These are phyloP conservation scores for Labrus mixtus DNA, from an alignment of 2,113 vertebrate genomes.

Conservation along the genomic window DNA sequence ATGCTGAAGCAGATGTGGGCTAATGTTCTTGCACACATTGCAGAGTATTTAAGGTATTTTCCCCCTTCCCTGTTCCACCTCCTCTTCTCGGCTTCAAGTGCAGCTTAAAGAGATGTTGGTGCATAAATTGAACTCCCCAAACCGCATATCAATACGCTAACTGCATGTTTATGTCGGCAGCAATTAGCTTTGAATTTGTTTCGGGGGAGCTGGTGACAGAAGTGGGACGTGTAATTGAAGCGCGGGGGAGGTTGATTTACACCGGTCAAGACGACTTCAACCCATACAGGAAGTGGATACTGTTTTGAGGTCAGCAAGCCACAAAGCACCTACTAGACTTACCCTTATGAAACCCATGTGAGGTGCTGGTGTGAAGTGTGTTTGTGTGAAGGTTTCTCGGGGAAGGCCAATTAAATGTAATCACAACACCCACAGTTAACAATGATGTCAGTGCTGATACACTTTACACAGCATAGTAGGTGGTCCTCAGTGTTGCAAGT, in stretches of 20 bases:
- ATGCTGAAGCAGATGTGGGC: slow-evolving; percentile 52
- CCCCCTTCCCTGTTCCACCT: slow-evolving; percentile 44
- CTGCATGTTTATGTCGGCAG: slow-evolving; percentile 69
- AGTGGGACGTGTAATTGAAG: slow-evolving; percentile 63
- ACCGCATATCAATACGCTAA: slow-evolving; percentile 71
- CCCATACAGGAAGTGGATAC: slow-evolving; percentile 71
- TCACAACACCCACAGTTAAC: slow-evolving; percentile 62
- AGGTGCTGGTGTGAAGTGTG: slow-evolving; percentile 43
- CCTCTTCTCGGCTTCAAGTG: slow-evolving; percentile 54
- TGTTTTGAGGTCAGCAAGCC: slow-evolving; percentile 71
- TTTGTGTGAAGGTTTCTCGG: slow-evolving; percentile 29
- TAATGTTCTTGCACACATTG: slow-evolving; percentile 52
- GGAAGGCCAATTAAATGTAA: slow-evolving; percentile 65
- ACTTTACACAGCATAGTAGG: slow-evolving; percentile 51
- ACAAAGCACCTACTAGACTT: slow-evolving; percentile 62
- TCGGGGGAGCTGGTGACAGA: slow-evolving; percentile 55
- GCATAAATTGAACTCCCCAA: slow-evolving; percentile 63
- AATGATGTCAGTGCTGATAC: slow-evolving; percentile 41
- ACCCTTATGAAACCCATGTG: slow-evolving; percentile 64
- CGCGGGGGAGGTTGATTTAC: slow-evolving; percentile 61
- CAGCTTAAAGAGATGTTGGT: slow-evolving; percentile 43
- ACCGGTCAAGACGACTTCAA: slow-evolving; percentile 57
- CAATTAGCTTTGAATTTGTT: slow-evolving; percentile 75
- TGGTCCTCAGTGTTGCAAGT: slow-evolving; percentile 40
- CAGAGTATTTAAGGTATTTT: slow-evolving; percentile 60